A percentile compares a stretch with the other conserved stretches of the same genome.
Evolutionary conservation across 2,113 vertebrate genomes (phyloP).

Genomic region (Pseudopipra pipra): DNA sequence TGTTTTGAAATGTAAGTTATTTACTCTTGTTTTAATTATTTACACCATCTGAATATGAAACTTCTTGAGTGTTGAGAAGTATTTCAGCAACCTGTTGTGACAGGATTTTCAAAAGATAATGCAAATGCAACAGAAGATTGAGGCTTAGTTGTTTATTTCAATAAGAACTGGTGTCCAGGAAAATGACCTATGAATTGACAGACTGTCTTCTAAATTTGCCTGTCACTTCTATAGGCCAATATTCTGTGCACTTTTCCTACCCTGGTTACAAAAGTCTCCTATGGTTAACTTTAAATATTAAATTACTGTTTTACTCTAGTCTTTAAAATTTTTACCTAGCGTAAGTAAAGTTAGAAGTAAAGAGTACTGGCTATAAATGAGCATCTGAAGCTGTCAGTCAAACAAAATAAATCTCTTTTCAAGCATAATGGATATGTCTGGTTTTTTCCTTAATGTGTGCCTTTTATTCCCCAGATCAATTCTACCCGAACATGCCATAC

Average conservation of each 20-base stretch:
- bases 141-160: not conserved
- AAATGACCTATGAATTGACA: constrained; percentile 87
- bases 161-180: constrained; percentile 64
- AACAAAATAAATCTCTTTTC: constrained; percentile 38
- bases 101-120: not conserved
- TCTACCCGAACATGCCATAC: not conserved
- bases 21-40: not conserved
- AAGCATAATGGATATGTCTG: not conserved
- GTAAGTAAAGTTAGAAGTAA: not conserved
- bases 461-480: not conserved
- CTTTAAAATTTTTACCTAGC: not conserved
- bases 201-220: constrained; percentile 65
- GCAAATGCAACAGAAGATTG: not conserved
- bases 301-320: not conserved
- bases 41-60: not conserved
- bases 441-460: not conserved
- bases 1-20: not conserved
- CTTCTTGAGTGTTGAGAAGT: not conserved
- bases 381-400: not conserved
- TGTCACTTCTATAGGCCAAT: constrained; percentile 86
- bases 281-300: not conserved
- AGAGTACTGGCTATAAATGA: not conserved
- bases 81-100: not conserved
- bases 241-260: constrained; percentile 61
- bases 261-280: not conserved